A percentile compares a stretch with the other conserved stretches of the same genome.
Conservation (phyloP, 2,797 vertebrate species). For the Hydrophis major region DNA sequence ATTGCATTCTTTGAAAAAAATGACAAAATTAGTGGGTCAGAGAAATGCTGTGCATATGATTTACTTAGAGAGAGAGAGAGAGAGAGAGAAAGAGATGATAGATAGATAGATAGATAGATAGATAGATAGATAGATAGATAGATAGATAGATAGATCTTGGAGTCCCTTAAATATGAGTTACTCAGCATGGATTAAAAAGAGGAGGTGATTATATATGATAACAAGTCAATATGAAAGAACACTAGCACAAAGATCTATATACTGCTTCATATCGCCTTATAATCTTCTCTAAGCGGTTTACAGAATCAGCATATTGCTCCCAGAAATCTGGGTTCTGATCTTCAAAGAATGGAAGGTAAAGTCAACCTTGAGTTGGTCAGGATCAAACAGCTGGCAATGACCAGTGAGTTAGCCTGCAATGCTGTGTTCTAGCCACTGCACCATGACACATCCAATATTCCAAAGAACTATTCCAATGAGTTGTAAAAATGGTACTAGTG, state of each 20-base stretch:
- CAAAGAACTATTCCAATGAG: neutral
- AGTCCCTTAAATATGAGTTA: neutral
- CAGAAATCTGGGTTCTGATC: neutral
- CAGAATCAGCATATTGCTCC: neutral
- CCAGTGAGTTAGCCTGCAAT: neutral
- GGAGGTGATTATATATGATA: neutral
- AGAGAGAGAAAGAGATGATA: too few species aligned
- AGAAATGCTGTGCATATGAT: neutral
- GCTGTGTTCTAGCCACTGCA: neutral
- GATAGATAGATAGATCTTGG: too few species aligned
- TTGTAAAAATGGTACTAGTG: neutral
- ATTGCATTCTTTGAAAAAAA: neutral
- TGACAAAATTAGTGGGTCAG: neutral
- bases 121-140: too few species aligned
- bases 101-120: too few species aligned
- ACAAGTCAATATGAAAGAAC: neutral
- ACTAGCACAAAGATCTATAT: neutral
- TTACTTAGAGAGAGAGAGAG: neutral
- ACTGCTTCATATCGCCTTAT: neutral
- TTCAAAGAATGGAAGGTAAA: neutral
- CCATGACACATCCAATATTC: neutral
- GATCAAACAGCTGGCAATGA: neutral
- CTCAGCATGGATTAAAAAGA: neutral
- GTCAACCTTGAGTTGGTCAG: neutral
- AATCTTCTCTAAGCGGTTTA: neutral